phyloP scores from a whole-genome alignment of 2,113 vertebrate species.

The Desmodus rotundus region DNA sequence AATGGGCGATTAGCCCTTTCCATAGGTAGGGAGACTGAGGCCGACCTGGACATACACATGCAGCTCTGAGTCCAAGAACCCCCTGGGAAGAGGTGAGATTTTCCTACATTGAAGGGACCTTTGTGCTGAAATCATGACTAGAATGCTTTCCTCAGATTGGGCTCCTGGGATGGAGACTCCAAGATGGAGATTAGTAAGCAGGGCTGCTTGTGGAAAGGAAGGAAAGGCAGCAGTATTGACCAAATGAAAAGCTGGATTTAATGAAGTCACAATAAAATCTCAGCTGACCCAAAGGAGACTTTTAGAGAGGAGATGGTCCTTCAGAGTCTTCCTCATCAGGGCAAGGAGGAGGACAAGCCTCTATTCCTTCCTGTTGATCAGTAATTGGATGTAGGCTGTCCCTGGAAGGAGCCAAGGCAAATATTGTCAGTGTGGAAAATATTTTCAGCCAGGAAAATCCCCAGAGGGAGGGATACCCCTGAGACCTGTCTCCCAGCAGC shows the following conservation, averaged over 20 bases:
- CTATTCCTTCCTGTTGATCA: background rate
- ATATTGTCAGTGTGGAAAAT: background rate
- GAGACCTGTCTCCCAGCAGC: background rate
- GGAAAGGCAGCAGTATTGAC: background rate
- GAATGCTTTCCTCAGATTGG: background rate
- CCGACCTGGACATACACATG: background rate
- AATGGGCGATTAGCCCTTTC: background rate
- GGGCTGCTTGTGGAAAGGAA: background rate
- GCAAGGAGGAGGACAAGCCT: background rate
- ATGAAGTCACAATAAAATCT: background rate
- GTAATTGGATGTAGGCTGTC: background rate
- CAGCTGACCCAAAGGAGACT: background rate
- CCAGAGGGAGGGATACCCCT: background rate
- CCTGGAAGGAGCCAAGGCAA: background rate
- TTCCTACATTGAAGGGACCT: background rate
- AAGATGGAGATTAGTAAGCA: background rate
- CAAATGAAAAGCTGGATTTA: background rate
- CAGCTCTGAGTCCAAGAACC: background rate
- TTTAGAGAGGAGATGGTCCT: background rate
- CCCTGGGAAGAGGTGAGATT: background rate
- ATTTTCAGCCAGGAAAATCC: constrained; percentile 32
- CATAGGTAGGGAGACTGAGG: background rate
- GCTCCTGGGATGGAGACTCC: background rate
- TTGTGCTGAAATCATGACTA: background rate
- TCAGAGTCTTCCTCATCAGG: background rate